These are phyloP conservation scores for Rotaria socialis DNA, from an alignment of 2,888 invertebrate genomes.

Conservation along the genomic window DNA sequence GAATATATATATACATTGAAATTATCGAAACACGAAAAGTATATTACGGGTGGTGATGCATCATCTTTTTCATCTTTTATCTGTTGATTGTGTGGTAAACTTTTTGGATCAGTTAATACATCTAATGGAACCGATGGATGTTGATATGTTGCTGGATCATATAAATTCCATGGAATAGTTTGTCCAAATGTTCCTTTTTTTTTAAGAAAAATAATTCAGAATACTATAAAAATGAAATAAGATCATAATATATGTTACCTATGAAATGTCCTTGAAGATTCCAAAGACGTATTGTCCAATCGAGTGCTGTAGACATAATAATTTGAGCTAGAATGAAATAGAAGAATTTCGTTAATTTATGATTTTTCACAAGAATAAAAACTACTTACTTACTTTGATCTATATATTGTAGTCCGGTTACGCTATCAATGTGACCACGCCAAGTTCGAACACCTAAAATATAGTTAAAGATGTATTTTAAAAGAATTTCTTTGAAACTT, in stretches of 20 bases:
- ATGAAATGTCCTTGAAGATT: slow-evolving; percentile 58
- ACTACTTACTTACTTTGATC: slow-evolving; percentile 49
- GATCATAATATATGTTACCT: slow-evolving; percentile 45
- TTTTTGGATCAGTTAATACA: slow-evolving; percentile 58
- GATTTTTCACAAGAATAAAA: no score
- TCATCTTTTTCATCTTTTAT: slow-evolving; percentile 52
- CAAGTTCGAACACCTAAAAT: slow-evolving; percentile 50
- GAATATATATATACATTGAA: no score
- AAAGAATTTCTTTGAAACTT: slow-evolving; percentile 46
- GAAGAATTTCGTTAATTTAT: no score
- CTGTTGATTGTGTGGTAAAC: slow-evolving; percentile 51
- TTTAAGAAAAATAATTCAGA: no score
- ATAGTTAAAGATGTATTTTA: neutral
- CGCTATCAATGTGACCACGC: slow-evolving; percentile 59
- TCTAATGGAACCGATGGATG: slow-evolving; percentile 60
- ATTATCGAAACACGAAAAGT: no score
- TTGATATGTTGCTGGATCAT: slow-evolving; percentile 55
- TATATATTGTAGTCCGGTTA: slow-evolving; percentile 55
- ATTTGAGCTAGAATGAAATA: slow-evolving; percentile 49
- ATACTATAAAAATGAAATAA: no score
- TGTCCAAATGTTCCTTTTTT: neutral
- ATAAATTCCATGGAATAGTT: slow-evolving; percentile 57
- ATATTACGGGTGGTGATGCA: no score
- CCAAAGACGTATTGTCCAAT: slow-evolving; percentile 59
- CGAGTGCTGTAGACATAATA: slow-evolving; percentile 55